These are phyloP conservation scores for Atractosteus spatula DNA, from an alignment of 2,113 vertebrate genomes.

Conservation along the genomic window DNA sequence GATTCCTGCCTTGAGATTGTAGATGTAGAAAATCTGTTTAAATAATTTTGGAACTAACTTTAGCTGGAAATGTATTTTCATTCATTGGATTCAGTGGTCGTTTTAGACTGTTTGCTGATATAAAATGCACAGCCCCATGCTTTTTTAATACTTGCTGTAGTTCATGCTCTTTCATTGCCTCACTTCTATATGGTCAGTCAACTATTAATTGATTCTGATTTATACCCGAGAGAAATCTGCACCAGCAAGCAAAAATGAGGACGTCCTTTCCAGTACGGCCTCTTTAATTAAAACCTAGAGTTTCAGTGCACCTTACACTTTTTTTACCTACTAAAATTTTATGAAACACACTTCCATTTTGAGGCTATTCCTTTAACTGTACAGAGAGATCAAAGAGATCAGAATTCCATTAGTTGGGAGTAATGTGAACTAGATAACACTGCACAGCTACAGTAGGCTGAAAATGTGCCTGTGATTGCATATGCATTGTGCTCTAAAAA, in stretches of 20 bases:
- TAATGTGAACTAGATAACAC: constrained; percentile 9
- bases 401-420: constrained; percentile 29
- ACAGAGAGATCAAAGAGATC: constrained; percentile 26
- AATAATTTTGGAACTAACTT: background rate
- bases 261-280: constrained; percentile 12
- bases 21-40: constrained; percentile 1
- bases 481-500: constrained; percentile 1
- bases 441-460: constrained; percentile 12
- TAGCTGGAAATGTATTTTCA: no score
- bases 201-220: background rate
- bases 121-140: background rate
- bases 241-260: constrained; percentile 7
- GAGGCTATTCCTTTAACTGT: constrained; percentile 9
- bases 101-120: background rate
- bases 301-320: constrained; percentile 12
- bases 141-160: no score
- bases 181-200: no score
- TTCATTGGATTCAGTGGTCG: no score
- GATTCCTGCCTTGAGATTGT: background rate
- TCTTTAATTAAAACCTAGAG: constrained; percentile 9
- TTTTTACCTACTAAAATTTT: constrained; percentile 26
- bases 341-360: constrained; percentile 26
- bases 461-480: constrained; percentile 12
- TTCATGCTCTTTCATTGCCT: no score
- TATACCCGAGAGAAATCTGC: background rate